Percentiles rank a stretch among this genome's conserved stretches.
Evolutionary conservation across 2,113 vertebrate genomes (phyloP).

Genomic region (Notarius lentiginosus): DNA sequence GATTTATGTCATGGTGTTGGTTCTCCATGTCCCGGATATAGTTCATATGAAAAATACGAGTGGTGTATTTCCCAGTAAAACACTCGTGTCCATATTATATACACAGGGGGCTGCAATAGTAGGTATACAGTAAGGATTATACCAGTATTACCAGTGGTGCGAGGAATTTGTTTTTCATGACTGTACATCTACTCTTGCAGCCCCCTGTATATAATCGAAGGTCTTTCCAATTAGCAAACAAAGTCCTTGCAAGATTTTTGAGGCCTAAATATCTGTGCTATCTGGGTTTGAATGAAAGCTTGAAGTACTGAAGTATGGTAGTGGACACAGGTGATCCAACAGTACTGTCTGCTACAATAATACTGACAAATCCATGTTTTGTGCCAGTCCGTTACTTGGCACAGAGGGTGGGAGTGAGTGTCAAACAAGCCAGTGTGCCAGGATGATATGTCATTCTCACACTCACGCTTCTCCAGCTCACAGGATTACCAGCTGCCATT

Average conservation of each 20-base stretch:
- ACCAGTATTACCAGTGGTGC: too few species aligned
- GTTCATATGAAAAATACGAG: too few species aligned
- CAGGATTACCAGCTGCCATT: slow-evolving; percentile 1
- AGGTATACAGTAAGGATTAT: too few species aligned
- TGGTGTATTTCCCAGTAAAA: too few species aligned
- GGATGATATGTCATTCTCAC: slow-evolving; percentile 20
- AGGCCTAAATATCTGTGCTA: background rate
- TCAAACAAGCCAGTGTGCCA: slow-evolving; percentile 45
- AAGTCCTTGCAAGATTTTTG: background rate
- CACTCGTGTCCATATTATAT: too few species aligned
- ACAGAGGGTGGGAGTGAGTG: slow-evolving; percentile 17
- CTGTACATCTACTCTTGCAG: too few species aligned
- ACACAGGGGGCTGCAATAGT: too few species aligned
- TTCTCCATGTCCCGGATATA: too few species aligned
- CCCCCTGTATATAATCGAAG: background rate
- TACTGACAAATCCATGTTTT: slow-evolving; percentile 39
- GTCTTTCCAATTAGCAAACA: background rate
- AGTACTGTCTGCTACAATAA: slow-evolving; percentile 5
- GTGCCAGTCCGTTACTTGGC: slow-evolving; percentile 11
- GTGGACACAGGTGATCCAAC: background rate
- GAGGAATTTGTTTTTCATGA: too few species aligned
- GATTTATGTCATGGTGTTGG: too few species aligned
- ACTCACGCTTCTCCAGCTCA: slow-evolving; percentile 14
- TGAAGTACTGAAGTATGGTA: background rate
- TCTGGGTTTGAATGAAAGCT: background rate